Conservation (phyloP, 2,113 vertebrate genomes). For the Hydropotes inermis region DNA sequence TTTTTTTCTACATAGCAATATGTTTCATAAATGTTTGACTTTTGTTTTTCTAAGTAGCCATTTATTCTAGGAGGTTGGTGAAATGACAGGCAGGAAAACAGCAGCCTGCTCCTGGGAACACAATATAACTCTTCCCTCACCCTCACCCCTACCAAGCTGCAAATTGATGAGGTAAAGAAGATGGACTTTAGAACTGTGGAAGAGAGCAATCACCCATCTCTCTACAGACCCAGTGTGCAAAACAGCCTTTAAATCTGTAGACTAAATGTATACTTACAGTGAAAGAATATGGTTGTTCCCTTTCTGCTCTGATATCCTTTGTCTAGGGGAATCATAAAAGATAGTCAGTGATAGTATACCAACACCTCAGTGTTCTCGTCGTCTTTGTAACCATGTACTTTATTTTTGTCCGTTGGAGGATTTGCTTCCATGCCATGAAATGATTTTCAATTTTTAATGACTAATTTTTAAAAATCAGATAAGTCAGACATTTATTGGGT, state of each 20-base stretch:
- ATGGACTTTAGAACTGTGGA: slow-evolving; percentile 24
- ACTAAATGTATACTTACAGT: slow-evolving; percentile 19
- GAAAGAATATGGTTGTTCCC: slow-evolving; percentile 7
- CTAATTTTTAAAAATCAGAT: slow-evolving; percentile 44
- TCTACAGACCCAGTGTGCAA: not conserved
- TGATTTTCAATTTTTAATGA: slow-evolving; percentile 66
- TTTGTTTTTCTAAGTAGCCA: slow-evolving; percentile 76
- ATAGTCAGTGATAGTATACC: not conserved
- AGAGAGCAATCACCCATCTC: slow-evolving; percentile 25
- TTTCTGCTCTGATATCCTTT: slow-evolving; percentile 40
- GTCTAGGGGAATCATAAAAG: slow-evolving; percentile 46
- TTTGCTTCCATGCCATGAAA: slow-evolving; percentile 44
- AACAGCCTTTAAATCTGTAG: slow-evolving; percentile 44
- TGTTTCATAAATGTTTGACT: slow-evolving; percentile 80
- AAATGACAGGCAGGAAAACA: slow-evolving; percentile 69
- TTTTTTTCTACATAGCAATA: slow-evolving; percentile 77
- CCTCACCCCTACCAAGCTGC: slow-evolving; percentile 35
- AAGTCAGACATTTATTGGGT: slow-evolving; percentile 35
- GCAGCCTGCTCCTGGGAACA: slow-evolving; percentile 32
- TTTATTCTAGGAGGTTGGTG: slow-evolving; percentile 75
- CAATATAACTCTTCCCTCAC: slow-evolving; percentile 40
- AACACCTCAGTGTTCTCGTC: not conserved
- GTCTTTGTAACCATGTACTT: slow-evolving; percentile 9
- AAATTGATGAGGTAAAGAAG: slow-evolving; percentile 52
- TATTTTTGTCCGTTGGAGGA: slow-evolving; percentile 28